phyloP scores from a whole-genome alignment of 2,797 vertebrate genomes.

The Urocyon cinereoargenteus region DNA sequence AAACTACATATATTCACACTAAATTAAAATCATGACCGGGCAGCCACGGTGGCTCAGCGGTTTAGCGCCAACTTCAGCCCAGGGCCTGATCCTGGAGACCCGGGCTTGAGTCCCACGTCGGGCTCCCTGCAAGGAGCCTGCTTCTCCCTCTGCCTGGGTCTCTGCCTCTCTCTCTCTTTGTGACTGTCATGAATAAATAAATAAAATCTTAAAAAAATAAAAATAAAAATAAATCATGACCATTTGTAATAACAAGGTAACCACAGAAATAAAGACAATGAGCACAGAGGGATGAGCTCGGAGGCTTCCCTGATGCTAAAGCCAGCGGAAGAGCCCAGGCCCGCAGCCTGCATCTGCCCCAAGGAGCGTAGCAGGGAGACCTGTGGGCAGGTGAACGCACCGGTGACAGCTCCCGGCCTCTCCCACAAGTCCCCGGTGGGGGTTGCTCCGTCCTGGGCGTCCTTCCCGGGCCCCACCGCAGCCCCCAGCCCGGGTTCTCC shows the following conservation, averaged over 20 bases:
- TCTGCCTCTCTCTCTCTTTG: too few relatives aligned
- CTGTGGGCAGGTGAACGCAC: fast-evolving
- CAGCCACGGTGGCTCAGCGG: too few relatives aligned
- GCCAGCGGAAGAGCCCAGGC: fast-evolving
- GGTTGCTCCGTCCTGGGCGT: not conserved
- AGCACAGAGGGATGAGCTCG: fast-evolving
- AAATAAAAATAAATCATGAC: too few relatives aligned
- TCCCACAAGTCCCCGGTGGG: not conserved
- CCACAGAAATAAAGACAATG: not conserved
- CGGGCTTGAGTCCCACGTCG: too few relatives aligned
- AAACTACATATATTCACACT: fast-evolving
- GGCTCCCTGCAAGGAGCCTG: too few relatives aligned
- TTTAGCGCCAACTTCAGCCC: too few relatives aligned
- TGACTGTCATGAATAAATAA: too few relatives aligned
- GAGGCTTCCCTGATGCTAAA: fast-evolving
- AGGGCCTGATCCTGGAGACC: too few relatives aligned
- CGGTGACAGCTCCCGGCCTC: fast-evolving
- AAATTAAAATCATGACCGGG: fast-evolving
- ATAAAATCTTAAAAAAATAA: too few relatives aligned
- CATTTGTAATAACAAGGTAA: not conserved
- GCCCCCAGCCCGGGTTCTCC: fast-evolving
- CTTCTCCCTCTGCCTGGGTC: too few relatives aligned
- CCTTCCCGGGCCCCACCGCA: not conserved
- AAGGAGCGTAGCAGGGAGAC: too few relatives aligned
- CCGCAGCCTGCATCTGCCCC: fast-evolving